These are phyloP conservation scores for Polia nebulosa DNA, from an alignment of 2,888 invertebrate genomes.

Conservation along the genomic window DNA sequence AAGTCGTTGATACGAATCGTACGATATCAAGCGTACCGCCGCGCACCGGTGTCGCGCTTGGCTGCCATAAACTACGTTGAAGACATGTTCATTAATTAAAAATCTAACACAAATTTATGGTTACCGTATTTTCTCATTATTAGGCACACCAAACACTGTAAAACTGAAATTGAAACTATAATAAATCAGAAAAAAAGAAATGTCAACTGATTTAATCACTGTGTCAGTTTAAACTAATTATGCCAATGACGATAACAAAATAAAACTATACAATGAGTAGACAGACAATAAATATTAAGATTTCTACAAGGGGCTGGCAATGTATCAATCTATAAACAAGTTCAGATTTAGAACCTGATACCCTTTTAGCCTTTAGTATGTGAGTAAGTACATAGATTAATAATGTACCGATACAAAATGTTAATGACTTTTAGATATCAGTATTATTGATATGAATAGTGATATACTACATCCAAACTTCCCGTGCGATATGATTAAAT, in stretches of 20 bases:
- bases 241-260: slow-evolving; percentile 6
- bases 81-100: slow-evolving; percentile 68
- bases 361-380: slow-evolving; percentile 22
- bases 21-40: slow-evolving; percentile 71
- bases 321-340: slow-evolving; percentile 19
- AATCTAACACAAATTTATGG: slow-evolving; percentile 50
- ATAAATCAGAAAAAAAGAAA: slow-evolving; percentile 14
- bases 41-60: slow-evolving; percentile 41
- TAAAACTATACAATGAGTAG: slow-evolving; percentile 7
- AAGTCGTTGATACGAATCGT: slow-evolving; percentile 73
- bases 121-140: slow-evolving; percentile 40
- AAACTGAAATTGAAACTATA: slow-evolving; percentile 4
- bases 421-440: slow-evolving; percentile 32
- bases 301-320: slow-evolving; percentile 6
- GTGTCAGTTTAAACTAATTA: background rate
- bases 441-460: slow-evolving; percentile 39
- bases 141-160: slow-evolving; percentile 8
- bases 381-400: slow-evolving; percentile 19
- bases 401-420: slow-evolving; percentile 15
- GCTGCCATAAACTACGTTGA: slow-evolving; percentile 66
- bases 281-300: slow-evolving; percentile 16
- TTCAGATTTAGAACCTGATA: slow-evolving; percentile 38
- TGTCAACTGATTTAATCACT: background rate
- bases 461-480: slow-evolving; percentile 26
- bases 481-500: slow-evolving; percentile 24